Evolutionary conservation across 2,888 invertebrate species (phyloP).

Genomic region (Eumerus sabulonum): DNA sequence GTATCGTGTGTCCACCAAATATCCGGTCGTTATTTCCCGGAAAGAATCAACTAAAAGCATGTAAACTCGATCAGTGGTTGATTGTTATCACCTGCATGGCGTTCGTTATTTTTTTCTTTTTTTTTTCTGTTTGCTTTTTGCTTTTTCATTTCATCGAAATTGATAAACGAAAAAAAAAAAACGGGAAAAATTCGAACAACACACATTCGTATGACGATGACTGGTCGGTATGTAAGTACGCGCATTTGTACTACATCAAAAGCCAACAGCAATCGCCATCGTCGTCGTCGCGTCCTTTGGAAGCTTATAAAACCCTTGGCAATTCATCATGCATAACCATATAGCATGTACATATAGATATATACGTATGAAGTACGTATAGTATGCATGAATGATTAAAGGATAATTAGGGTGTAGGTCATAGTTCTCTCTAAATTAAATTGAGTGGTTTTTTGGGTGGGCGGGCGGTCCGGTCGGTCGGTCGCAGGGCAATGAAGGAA

Average conservation of each 20-base stretch:
- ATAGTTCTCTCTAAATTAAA: constrained; percentile 65
- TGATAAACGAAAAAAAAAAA: no score
- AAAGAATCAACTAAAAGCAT: constrained; percentile 57
- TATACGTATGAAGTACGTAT: no score
- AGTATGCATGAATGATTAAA: constrained; percentile 67
- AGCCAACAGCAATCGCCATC: constrained; percentile 7
- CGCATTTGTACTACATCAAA: constrained; percentile 25
- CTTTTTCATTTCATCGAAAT: constrained; percentile 26
- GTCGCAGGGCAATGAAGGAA: no score
- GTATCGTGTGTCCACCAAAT: constrained; percentile 22
- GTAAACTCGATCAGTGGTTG: constrained; percentile 62
- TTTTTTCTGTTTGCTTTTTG: not conserved
- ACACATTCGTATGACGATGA: constrained; percentile 19
- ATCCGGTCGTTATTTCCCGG: constrained; percentile 6
- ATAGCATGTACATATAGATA: constrained; percentile 41
- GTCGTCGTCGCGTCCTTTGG: constrained; percentile 6
- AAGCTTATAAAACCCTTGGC: constrained; percentile 1
- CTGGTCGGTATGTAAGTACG: constrained; percentile 7
- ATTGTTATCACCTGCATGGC: constrained; percentile 65
- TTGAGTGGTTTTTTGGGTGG: constrained; percentile 59
- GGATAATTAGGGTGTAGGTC: constrained; percentile 67
- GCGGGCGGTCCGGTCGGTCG: no score
- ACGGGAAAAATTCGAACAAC: constrained; percentile 21
- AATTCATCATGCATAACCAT: constrained; percentile 18
- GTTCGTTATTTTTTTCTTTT: constrained; percentile 14